Conservation (phyloP, 2,888 invertebrate genomes). For the Dugesia japonica region DNA sequence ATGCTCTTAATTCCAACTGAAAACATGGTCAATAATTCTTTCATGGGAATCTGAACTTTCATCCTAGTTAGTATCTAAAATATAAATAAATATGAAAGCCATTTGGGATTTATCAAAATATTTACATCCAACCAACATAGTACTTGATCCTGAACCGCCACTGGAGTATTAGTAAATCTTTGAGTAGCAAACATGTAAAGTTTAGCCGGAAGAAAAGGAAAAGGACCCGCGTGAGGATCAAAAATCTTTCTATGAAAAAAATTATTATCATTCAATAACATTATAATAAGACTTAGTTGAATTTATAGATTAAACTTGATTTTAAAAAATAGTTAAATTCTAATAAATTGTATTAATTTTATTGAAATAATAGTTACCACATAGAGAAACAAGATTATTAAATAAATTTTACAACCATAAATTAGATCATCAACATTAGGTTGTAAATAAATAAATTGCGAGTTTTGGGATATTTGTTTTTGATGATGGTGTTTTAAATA, state of each 20-base stretch:
- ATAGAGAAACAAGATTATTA: no score
- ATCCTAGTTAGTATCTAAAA: constrained; percentile 60
- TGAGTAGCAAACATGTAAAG: constrained; percentile 81
- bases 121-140: constrained; percentile 50
- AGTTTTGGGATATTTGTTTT: no score
- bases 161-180: constrained; percentile 54
- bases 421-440: no score
- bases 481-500: no score
- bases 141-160: constrained; percentile 49
- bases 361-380: no score
- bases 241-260: constrained; percentile 65
- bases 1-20: constrained; percentile 61
- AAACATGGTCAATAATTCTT: constrained; percentile 72
- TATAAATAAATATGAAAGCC: background rate
- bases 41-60: constrained; percentile 72
- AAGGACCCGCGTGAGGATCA: constrained; percentile 81
- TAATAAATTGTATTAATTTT: no score
- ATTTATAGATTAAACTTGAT: background rate
- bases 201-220: constrained; percentile 79
- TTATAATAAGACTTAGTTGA: constrained; percentile 24
- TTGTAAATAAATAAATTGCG: no score
- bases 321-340: background rate
- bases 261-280: constrained; percentile 27
- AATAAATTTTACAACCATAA: no score
- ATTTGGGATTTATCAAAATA: background rate